These are phyloP conservation scores for Mirza zaza DNA, from an alignment of 2,113 vertebrate genomes.

Conservation along the genomic window DNA sequence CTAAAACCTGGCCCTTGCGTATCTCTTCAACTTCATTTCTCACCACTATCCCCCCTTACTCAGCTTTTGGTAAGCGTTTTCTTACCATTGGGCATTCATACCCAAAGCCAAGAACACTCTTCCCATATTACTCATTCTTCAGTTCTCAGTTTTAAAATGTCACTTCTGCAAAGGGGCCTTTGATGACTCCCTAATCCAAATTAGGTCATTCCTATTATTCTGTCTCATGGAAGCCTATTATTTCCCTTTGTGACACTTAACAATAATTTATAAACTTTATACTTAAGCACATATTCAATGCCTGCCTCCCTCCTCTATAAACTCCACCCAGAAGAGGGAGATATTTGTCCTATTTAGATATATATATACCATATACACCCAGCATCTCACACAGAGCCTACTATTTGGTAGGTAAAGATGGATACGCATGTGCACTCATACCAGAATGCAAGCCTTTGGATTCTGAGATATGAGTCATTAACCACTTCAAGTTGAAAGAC, in stretches of 20 bases:
- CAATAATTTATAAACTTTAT: neutral
- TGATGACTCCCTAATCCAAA: neutral
- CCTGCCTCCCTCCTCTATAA: neutral
- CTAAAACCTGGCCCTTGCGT: neutral
- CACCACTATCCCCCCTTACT: neutral
- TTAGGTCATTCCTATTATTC: neutral
- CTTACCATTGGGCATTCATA: neutral
- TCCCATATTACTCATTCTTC: neutral
- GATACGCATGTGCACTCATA: neutral
- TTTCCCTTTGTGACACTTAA: neutral
- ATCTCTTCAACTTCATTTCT: conserved; percentile 4
- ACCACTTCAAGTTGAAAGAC: neutral
- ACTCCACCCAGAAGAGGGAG: neutral
- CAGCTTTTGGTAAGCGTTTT: neutral
- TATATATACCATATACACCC: neutral
- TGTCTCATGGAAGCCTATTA: neutral
- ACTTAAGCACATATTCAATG: neutral
- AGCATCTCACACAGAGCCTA: neutral
- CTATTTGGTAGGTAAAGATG: neutral
- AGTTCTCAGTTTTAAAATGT: conserved; percentile 55
- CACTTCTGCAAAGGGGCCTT: conserved; percentile 29
- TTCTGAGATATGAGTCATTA: conserved; percentile 12
- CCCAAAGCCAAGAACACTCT: neutral
- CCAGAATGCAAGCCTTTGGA: neutral
- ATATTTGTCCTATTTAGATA: neutral